Evolutionary conservation across 2,113 vertebrate species (phyloP).

Genomic region (Tor tambroides): DNA sequence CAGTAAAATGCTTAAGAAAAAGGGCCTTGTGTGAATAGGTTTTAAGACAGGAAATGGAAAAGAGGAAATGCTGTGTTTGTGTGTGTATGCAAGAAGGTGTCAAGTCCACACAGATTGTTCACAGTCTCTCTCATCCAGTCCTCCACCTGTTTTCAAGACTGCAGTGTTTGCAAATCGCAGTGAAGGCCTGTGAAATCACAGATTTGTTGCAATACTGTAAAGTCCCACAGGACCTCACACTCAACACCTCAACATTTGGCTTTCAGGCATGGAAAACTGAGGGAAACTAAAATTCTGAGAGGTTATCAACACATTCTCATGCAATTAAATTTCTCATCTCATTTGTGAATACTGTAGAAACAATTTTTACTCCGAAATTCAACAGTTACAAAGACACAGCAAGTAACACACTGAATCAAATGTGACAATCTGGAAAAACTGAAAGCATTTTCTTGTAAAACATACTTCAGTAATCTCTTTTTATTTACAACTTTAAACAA

Average conservation of each 20-base stretch:
- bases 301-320: neutral
- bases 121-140: neutral
- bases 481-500: no score
- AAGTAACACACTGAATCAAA: no score
- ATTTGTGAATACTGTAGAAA: no score
- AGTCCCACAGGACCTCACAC: neutral
- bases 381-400: no score
- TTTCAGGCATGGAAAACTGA: neutral
- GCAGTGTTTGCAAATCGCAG: neutral
- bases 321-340: neutral
- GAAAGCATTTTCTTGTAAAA: no score
- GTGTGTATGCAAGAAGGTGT: neutral
- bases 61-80: neutral
- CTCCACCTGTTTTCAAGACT: conserved; percentile 21
- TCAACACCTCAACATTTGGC: conserved; percentile 2
- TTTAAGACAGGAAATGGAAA: neutral
- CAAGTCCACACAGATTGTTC: neutral
- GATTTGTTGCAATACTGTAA: neutral
- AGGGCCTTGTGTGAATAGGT: neutral
- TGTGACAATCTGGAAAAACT: no score
- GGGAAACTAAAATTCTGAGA: neutral
- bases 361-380: no score
- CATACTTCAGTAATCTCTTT: no score
- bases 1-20: neutral
- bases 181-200: neutral